Conservation (phyloP, 2,113 vertebrate species). For the Coryphaenoides rupestris region DNA sequence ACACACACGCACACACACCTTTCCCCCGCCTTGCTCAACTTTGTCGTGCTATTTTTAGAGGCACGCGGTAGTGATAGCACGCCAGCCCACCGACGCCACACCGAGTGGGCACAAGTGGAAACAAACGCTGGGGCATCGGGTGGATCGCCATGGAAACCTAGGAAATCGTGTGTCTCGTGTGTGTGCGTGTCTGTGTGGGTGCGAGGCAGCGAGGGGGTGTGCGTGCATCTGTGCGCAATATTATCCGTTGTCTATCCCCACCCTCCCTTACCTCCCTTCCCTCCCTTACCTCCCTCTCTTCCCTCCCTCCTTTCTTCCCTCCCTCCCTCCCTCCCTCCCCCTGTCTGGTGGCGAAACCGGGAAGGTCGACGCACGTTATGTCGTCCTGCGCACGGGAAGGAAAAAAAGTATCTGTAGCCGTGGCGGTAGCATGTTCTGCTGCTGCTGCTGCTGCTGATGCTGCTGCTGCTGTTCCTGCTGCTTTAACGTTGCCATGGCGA, state of each 20-base stretch:
- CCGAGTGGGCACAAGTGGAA: conserved; percentile 52
- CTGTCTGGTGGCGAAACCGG: neutral
- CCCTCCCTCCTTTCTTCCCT: too few species aligned
- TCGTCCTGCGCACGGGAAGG: conserved; percentile 39
- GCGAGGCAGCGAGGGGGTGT: conserved; percentile 30
- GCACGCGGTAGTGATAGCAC: conserved; percentile 55
- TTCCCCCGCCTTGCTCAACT: conserved; percentile 38
- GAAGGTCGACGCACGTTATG: conserved; percentile 16
- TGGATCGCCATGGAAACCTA: conserved; percentile 71
- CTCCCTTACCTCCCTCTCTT: too few species aligned
- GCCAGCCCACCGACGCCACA: conserved; percentile 57
- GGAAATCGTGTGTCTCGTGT: conserved; percentile 51
- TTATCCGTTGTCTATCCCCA: neutral
- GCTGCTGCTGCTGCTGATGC: too few species aligned
- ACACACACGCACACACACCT: conserved; percentile 1
- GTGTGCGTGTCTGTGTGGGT: conserved; percentile 20
- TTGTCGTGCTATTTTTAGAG: conserved; percentile 65
- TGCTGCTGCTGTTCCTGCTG: conserved; percentile 40
- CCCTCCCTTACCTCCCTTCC: too few species aligned
- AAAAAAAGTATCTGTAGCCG: too few species aligned
- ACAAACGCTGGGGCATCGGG: conserved; percentile 63
- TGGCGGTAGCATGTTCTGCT: too few species aligned
- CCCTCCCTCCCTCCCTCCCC: too few species aligned
- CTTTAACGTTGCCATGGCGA: conserved; percentile 63
- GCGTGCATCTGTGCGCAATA: conserved; percentile 15